These are phyloP conservation scores for Tapirus indicus DNA, from an alignment of 2,797 vertebrate genomes.

Conservation along the genomic window DNA sequence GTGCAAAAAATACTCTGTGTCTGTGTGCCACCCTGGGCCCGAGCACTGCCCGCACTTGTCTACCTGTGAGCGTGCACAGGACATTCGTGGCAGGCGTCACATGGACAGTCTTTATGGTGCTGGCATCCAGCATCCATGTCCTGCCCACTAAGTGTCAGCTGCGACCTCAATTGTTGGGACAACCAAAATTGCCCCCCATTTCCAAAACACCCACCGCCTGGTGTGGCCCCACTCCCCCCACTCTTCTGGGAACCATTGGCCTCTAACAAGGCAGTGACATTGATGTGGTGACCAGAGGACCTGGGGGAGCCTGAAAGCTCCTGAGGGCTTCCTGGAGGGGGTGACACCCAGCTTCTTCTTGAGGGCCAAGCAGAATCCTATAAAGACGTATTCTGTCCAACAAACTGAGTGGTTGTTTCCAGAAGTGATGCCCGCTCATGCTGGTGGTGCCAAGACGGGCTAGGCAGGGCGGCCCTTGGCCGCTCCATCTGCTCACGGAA, in stretches of 20 bases:
- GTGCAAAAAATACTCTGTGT: neutral
- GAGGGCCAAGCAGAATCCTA: neutral
- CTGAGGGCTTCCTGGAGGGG: neutral
- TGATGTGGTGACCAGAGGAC: neutral
- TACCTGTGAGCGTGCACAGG: neutral
- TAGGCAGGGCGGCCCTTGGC: neutral
- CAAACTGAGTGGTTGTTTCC: neutral
- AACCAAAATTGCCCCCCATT: neutral
- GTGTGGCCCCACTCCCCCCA: neutral
- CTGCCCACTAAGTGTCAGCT: neutral
- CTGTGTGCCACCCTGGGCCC: neutral
- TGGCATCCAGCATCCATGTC: neutral
- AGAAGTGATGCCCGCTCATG: neutral
- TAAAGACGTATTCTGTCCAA: neutral
- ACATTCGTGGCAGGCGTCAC: neutral
- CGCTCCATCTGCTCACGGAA: neutral
- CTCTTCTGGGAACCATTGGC: neutral
- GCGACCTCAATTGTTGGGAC: neutral
- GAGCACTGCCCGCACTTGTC: rapidly evolving
- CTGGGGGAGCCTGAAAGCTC: neutral
- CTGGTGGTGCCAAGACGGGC: neutral
- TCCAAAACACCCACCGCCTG: neutral
- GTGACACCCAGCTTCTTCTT: neutral
- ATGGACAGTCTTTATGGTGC: too few species aligned
- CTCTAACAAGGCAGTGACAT: neutral